Evolutionary conservation across 2,797 vertebrate species (phyloP), one percentile per base, ranked within the genome.

Genomic region (Cirrhinus mrigala): DNA sequence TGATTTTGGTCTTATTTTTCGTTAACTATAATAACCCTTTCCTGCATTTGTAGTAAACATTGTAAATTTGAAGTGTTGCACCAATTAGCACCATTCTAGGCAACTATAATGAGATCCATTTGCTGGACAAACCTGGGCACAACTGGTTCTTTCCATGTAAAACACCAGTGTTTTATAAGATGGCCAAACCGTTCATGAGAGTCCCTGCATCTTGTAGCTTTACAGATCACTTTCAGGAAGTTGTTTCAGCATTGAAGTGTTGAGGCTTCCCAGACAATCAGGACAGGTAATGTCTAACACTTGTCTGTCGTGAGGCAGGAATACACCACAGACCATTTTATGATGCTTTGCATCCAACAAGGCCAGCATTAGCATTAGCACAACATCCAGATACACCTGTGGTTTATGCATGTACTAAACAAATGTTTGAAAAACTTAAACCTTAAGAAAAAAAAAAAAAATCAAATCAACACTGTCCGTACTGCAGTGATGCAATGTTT

Each of bases 291-390:
- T 90, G 87, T 81, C 90, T 83, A 92, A 90, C 92, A 91, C 62
- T 62, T 90, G 89, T 93, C 91, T 93, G 92, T 93, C 90, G 79
- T 89, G 73, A 87, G 68, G 81, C 89, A 90, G 93, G 89, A 90
- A 83, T 88, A 90, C 74, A 29, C 37, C 80, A 86, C 9, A 80
- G 88, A 46, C 44, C 22, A 20, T 2, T 27, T 81, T 40, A 70
- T 81, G 24, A 18, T 40, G 64, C 14, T 54, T 22, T 54, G 22
- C 64, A 40, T 71, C 52, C 52, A 37, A 18, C 24, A 24, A 29
- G 50, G 16, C 52, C 24, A 40, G 50, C 14, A 66, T 50, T 79
- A n/a, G n/a, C 37, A 73, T 82, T 58, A 20, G 24, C 3, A 27
- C 5, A 22, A 71, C 3, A 79, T 79, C n/a, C 27, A 11, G 29